These are phyloP conservation scores for Copsychus sechellarum DNA, from an alignment of 2,113 vertebrate species.

Conservation along the genomic window DNA sequence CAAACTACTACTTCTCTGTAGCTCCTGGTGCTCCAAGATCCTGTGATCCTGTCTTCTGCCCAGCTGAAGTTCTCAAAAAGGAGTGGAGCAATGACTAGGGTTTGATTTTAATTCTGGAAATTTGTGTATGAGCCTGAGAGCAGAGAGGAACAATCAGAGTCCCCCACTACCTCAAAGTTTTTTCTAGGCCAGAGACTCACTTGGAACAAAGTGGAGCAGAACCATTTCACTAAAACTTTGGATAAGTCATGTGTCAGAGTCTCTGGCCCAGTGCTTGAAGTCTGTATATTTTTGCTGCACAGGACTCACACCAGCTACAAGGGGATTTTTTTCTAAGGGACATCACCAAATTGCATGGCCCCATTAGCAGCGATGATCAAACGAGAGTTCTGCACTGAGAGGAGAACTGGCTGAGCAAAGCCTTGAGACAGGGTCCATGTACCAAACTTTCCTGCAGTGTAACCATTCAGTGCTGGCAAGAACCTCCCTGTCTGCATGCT, in stretches of 20 bases:
- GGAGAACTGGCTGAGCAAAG: neutral
- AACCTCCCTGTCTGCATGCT: neutral
- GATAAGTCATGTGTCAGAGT: neutral
- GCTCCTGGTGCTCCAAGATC: neutral
- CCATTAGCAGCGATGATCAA: accelerated
- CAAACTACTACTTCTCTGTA: neutral
- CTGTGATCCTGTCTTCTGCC: neutral
- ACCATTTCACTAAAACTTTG: neutral
- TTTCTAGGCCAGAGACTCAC: neutral
- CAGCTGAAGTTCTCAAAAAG: neutral
- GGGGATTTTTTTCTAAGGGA: neutral
- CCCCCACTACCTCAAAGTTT: neutral
- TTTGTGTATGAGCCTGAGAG: neutral
- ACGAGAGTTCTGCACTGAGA: neutral
- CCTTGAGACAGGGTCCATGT: neutral
- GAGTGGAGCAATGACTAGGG: neutral
- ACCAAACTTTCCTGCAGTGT: neutral
- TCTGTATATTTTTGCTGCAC: neutral
- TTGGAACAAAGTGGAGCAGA: neutral
- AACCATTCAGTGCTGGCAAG: neutral
- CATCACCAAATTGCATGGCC: neutral
- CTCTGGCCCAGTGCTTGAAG: neutral
- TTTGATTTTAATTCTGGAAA: neutral
- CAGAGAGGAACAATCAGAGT: neutral
- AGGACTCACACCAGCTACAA: neutral